Conservation (phyloP, 2,113 vertebrate genomes). For the Colistium nudipinnis region DNA sequence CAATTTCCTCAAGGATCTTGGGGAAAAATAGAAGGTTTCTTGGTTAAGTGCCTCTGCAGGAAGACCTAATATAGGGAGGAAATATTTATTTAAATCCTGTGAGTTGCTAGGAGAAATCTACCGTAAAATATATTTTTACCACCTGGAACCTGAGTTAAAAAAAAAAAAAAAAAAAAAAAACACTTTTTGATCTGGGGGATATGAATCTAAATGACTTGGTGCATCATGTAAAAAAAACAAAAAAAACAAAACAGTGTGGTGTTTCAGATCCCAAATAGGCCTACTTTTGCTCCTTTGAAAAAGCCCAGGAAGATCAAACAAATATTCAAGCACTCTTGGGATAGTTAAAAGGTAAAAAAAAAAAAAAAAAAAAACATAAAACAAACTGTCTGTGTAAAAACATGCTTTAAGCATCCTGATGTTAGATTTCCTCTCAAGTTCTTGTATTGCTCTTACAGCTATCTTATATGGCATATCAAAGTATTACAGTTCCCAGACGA, state of each 20-base stretch:
- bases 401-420: not conserved
- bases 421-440: conserved; percentile 35
- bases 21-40: conserved; percentile 15
- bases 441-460: conserved; percentile 26
- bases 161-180: too few relatives aligned
- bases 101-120: conserved; percentile 20
- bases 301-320: conserved; percentile 47
- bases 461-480: conserved; percentile 52
- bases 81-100: conserved; percentile 36
- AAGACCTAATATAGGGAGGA: conserved; percentile 9
- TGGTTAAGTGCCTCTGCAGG: conserved; percentile 7
- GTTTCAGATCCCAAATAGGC: conserved; percentile 37
- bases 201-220: conserved; percentile 40
- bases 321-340: conserved; percentile 28
- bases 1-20: conserved; percentile 12
- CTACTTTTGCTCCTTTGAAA: conserved; percentile 44
- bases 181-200: conserved; percentile 32
- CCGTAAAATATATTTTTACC: conserved; percentile 6
- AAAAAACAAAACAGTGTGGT: conserved; percentile 31
- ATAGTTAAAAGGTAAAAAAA: conserved; percentile 37
- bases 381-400: conserved; percentile 2
- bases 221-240: too few relatives aligned
- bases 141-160: not conserved
- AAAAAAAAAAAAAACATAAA: not conserved
- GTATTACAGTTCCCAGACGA: conserved; percentile 44